These are phyloP conservation scores for Pogonocichla stellata DNA, from an alignment of 2,113 vertebrate genomes.

Conservation along the genomic window DNA sequence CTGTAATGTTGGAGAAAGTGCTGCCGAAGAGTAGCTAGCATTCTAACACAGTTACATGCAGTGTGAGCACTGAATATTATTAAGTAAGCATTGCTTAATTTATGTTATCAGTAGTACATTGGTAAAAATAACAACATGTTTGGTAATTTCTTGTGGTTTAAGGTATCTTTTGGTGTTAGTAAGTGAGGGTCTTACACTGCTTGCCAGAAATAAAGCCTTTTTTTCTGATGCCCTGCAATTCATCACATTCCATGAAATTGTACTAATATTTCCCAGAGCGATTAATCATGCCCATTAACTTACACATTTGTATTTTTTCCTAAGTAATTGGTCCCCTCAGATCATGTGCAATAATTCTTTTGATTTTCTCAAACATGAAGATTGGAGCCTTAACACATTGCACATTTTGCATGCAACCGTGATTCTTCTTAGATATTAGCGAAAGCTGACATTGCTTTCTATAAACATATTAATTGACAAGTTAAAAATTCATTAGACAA, in stretches of 20 bases:
- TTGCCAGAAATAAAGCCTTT: neutral
- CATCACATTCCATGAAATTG: neutral
- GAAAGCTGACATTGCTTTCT: conserved; percentile 43
- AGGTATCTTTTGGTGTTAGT: neutral
- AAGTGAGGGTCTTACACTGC: neutral
- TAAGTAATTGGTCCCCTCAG: neutral
- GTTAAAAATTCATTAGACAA: conserved; percentile 69
- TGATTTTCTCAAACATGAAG: neutral
- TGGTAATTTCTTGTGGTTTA: neutral
- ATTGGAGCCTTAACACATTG: neutral
- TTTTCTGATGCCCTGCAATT: neutral
- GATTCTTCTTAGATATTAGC: conserved; percentile 59
- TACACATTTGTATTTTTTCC: neutral
- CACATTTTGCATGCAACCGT: conserved; percentile 50
- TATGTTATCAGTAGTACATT: neutral
- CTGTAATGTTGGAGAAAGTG: neutral
- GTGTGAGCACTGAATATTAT: neutral
- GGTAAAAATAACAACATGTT: neutral
- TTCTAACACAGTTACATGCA: neutral
- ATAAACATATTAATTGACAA: conserved; percentile 45
- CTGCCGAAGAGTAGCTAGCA: neutral
- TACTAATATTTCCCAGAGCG: neutral
- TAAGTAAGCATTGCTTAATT: neutral
- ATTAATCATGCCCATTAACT: conserved; percentile 6
- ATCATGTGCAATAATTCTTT: neutral